phyloP scores from a whole-genome alignment of 2,113 vertebrate species.

The Cebus imitator region DNA sequence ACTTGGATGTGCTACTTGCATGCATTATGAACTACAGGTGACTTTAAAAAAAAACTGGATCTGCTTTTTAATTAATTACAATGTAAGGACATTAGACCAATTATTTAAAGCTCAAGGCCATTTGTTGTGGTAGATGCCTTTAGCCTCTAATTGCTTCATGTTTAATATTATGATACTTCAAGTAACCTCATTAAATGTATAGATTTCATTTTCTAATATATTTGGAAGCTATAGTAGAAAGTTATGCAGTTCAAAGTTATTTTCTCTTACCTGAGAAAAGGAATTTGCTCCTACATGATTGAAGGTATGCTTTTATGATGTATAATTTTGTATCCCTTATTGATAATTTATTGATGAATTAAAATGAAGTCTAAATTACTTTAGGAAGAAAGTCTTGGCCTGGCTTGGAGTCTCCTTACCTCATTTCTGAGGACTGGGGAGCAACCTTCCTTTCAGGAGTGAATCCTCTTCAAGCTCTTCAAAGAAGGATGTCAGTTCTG shows the following conservation, averaged over 20 bases:
- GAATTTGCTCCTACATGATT: not conserved
- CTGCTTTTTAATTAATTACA: conserved; percentile 13
- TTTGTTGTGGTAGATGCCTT: not conserved
- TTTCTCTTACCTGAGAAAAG: not conserved
- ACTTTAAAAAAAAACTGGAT: not conserved
- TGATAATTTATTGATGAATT: not conserved
- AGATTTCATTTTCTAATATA: conserved; percentile 16
- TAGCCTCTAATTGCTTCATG: not conserved
- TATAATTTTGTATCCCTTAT: not conserved
- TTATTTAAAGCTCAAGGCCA: not conserved
- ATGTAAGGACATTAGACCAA: not conserved
- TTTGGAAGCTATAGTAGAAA: not conserved
- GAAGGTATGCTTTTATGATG: not conserved
- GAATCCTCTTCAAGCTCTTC: not conserved
- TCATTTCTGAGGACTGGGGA: not conserved
- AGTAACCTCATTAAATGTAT: not conserved
- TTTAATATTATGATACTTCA: not conserved
- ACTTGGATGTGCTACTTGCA: not conserved
- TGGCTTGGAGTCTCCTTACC: not conserved
- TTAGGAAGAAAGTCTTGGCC: conserved; percentile 5
- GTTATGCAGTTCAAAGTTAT: not conserved
- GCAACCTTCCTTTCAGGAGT: not conserved
- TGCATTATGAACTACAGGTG: not conserved
- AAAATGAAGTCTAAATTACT: conserved; percentile 27
- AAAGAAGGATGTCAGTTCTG: not conserved